These are phyloP conservation scores for Aegotheles bennettii DNA, from an alignment of 2,113 vertebrate genomes.

Conservation along the genomic window DNA sequence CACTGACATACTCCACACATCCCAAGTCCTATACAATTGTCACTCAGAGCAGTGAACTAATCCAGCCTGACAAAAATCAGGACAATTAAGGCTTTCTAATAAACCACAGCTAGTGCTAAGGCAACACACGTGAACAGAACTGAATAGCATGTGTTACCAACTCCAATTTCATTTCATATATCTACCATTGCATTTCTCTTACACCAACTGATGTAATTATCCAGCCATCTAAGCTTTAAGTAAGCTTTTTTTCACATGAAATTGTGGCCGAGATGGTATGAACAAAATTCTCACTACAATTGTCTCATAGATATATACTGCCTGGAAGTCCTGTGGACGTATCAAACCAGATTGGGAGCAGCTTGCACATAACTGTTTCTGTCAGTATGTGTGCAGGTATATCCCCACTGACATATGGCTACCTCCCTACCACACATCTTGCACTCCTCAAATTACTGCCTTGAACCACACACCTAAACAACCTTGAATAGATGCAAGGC, in stretches of 20 bases:
- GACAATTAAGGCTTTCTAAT: background rate
- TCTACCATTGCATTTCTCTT: background rate
- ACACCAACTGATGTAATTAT: background rate
- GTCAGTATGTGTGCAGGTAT: background rate
- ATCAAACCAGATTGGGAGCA: background rate
- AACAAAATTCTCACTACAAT: background rate
- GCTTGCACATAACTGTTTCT: accelerated
- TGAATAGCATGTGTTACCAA: background rate
- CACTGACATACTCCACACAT: background rate
- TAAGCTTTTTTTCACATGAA: background rate
- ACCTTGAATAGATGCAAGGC: background rate
- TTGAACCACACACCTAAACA: background rate
- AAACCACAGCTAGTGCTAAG: background rate
- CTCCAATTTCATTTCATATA: background rate
- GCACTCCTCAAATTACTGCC: background rate
- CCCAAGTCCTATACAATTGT: background rate
- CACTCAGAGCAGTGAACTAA: background rate
- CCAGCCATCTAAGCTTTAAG: background rate
- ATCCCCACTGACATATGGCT: background rate
- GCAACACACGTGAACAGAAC: background rate
- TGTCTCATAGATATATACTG: background rate
- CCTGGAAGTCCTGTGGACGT: background rate
- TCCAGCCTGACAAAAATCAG: background rate
- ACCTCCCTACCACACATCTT: background rate
- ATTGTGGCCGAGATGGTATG: background rate